phyloP scores from a whole-genome alignment of 2,113 vertebrate genomes.

The Oxyruncus cristatus region DNA sequence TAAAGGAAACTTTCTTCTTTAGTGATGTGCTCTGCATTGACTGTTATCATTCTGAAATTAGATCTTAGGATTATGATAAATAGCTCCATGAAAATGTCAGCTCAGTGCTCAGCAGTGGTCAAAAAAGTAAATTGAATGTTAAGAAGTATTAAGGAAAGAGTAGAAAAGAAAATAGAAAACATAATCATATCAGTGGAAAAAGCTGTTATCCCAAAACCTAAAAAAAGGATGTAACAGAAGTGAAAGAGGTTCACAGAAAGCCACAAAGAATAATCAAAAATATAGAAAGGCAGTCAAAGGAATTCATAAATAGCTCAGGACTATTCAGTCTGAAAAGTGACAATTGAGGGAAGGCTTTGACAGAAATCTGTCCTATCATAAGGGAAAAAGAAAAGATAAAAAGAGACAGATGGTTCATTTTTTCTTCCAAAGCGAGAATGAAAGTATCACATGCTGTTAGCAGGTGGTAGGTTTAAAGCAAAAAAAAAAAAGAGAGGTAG shows the following conservation, averaged over 20 bases:
- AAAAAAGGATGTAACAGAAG: not conserved
- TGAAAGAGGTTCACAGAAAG: not conserved
- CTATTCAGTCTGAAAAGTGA: not conserved
- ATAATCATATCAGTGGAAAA: not conserved
- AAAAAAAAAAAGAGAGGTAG: not conserved
- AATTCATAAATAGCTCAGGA: not conserved
- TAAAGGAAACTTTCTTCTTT: not conserved
- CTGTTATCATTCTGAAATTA: not conserved
- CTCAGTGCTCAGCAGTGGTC: not conserved
- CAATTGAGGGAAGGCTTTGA: not conserved
- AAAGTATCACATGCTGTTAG: not conserved
- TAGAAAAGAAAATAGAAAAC: not conserved
- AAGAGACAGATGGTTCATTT: conserved; percentile 34
- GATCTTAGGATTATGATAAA: not conserved
- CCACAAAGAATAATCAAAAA: not conserved
- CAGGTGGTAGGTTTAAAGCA: not conserved
- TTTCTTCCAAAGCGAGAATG: not conserved
- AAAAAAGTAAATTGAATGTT: not conserved
- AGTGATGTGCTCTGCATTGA: not conserved
- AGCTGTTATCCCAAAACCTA: not conserved
- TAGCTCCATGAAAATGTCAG: not conserved
- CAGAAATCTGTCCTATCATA: conserved; percentile 1
- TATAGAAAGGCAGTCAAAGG: not conserved
- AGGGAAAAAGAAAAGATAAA: conserved; percentile 7
- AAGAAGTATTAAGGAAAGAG: not conserved